These are phyloP conservation scores for Abrostola tripartita DNA, from an alignment of 2,888 invertebrate species.

Conservation along the genomic window DNA sequence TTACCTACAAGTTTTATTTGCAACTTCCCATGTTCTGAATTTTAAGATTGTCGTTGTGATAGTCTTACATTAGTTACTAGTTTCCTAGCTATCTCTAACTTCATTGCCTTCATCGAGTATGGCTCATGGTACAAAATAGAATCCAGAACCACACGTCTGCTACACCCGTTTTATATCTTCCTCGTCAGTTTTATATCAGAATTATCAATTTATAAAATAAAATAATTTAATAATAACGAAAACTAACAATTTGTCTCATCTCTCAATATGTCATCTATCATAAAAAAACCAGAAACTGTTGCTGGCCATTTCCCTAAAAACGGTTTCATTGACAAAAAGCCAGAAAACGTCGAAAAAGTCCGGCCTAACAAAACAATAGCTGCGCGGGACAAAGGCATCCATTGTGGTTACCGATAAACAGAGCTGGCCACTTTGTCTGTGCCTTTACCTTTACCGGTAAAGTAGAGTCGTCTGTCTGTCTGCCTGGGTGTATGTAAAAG, in stretches of 20 bases:
- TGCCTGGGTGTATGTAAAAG: slow-evolving; percentile 17
- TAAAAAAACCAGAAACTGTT: slow-evolving; percentile 16
- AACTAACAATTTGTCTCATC: neutral
- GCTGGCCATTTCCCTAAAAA: slow-evolving; percentile 42
- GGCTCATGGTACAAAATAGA: too few species aligned
- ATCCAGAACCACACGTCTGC: too few species aligned
- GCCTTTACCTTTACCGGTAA: slow-evolving; percentile 12
- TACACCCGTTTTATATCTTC: too few species aligned
- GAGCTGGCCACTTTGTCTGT: slow-evolving; percentile 29
- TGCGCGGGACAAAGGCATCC: slow-evolving; percentile 38
- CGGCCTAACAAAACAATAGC: slow-evolving; percentile 50
- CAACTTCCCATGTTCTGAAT: too few species aligned
- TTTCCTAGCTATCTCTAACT: too few species aligned
- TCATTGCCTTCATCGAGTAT: too few species aligned
- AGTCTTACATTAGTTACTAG: too few species aligned
- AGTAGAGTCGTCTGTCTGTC: slow-evolving; percentile 22
- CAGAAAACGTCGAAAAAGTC: slow-evolving; percentile 45
- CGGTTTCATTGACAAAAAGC: slow-evolving; percentile 44
- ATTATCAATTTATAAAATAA: neutral
- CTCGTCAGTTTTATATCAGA: too few species aligned
- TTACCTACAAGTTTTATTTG: too few species aligned
- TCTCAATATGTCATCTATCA: slow-evolving; percentile 1
- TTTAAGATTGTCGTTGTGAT: too few species aligned
- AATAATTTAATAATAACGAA: neutral
- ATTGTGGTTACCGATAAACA: slow-evolving; percentile 42